Conservation (phyloP, 2,113 vertebrate species). For the Chascanopsetta lugubris region DNA sequence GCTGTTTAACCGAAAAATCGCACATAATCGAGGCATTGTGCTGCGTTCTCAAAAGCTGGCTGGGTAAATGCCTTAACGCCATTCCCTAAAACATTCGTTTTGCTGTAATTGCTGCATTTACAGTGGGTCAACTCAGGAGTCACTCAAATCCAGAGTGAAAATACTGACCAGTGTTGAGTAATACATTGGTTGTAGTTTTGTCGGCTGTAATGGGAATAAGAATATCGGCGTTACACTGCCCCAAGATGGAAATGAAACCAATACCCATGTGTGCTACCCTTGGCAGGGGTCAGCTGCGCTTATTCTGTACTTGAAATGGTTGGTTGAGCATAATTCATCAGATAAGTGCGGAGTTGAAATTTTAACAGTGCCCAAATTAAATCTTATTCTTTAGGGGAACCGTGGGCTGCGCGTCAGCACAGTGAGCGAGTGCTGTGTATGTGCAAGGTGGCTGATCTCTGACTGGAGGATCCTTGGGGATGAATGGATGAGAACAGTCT, state of each 20-base stretch:
- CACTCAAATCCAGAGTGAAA: constrained; percentile 14
- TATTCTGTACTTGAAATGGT: constrained; percentile 31
- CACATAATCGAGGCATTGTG: not conserved
- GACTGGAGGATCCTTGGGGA: too few species aligned
- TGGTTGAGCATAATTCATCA: constrained; percentile 38
- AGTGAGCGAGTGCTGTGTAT: too few species aligned
- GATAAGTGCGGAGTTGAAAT: constrained; percentile 25
- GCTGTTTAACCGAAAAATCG: not conserved
- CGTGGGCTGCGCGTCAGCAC: constrained; percentile 1
- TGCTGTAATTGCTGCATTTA: constrained; percentile 9
- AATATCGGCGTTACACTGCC: constrained; percentile 5
- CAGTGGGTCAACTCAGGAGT: constrained; percentile 16
- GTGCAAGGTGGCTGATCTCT: not conserved
- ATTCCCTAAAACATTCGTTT: not conserved
- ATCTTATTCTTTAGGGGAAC: constrained; percentile 21
- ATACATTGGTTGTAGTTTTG: constrained; percentile 21
- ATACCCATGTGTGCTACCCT: constrained; percentile 11
- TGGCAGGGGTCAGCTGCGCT: constrained; percentile 30
- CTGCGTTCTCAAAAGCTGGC: not conserved
- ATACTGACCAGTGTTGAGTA: constrained; percentile 9
- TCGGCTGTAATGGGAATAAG: constrained; percentile 2
- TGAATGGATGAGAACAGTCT: too few species aligned
- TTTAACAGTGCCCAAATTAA: constrained; percentile 38
- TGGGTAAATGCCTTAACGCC: not conserved
- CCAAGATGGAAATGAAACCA: constrained; percentile 28